Percentiles rank a stretch among this genome's conserved stretches.
phyloP scores from a whole-genome alignment of 2,113 vertebrate genomes.

The Oryctolagus cuniculus region mOryCun1.1 NC_091438.1:134040001-134040500 shows the following conservation, averaged over 20 bases:
- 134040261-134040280: background rate
- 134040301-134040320: background rate
- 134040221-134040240: slow-evolving; percentile 49
- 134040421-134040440: background rate
- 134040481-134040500: background rate
- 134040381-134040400: slow-evolving; percentile 24
- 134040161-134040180: background rate
- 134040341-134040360: background rate
- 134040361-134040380: background rate
- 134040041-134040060: slow-evolving; percentile 16
- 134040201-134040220: background rate
- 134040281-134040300: background rate
- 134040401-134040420: background rate
- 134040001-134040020: background rate
- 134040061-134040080: background rate
- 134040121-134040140: slow-evolving; percentile 29
- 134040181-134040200: background rate
- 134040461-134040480: background rate
- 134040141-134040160: background rate
- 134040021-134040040: slow-evolving; percentile 40
- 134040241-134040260: background rate
- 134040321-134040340: slow-evolving; percentile 7
- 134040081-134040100: slow-evolving; percentile 10
- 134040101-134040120: slow-evolving; percentile 50
- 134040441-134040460: background rate